These are phyloP conservation scores for Ornithorhynchus anatinus DNA, from an alignment of 2,113 vertebrate genomes.

Conservation along the genomic window DNA sequence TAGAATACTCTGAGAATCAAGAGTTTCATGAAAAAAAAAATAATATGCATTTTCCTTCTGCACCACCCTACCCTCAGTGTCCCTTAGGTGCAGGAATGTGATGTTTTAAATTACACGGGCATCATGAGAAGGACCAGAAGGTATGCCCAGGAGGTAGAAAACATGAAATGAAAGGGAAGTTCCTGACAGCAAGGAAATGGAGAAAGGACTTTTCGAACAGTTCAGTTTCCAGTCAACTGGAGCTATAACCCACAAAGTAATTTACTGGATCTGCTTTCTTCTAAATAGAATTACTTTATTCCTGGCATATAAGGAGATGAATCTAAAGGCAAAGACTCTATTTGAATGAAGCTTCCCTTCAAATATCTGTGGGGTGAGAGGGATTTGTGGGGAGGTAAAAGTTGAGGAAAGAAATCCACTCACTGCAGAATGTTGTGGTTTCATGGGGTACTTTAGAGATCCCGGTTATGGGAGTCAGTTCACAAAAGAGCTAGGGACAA, in stretches of 20 bases:
- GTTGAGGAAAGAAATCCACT: neutral
- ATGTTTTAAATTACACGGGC: conserved; percentile 63
- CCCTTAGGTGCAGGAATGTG: conserved; percentile 31
- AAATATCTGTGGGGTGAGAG: neutral
- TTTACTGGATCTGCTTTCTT: conserved; percentile 35
- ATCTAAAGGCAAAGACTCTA: neutral
- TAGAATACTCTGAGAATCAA: no score
- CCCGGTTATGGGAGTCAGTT: conserved; percentile 5
- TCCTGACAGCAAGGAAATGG: conserved; percentile 65
- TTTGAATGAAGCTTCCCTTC: neutral
- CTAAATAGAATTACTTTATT: conserved; percentile 11
- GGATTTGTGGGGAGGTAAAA: neutral
- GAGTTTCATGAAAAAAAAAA: neutral
- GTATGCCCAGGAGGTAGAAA: conserved; percentile 67
- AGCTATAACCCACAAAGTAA: conserved; percentile 52
- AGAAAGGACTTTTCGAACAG: conserved; percentile 52
- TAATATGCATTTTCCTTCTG: neutral
- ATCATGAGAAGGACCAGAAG: conserved; percentile 60
- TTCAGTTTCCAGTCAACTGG: conserved; percentile 55
- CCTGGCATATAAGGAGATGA: neutral
- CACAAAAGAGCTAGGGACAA: conserved; percentile 13
- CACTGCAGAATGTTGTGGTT: conserved; percentile 20
- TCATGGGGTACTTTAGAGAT: conserved; percentile 31
- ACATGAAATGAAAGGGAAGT: conserved; percentile 70
- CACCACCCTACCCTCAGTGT: neutral